These are phyloP conservation scores for Sturnus vulgaris DNA, from an alignment of 2,113 vertebrate genomes.

Conservation along the genomic window DNA sequence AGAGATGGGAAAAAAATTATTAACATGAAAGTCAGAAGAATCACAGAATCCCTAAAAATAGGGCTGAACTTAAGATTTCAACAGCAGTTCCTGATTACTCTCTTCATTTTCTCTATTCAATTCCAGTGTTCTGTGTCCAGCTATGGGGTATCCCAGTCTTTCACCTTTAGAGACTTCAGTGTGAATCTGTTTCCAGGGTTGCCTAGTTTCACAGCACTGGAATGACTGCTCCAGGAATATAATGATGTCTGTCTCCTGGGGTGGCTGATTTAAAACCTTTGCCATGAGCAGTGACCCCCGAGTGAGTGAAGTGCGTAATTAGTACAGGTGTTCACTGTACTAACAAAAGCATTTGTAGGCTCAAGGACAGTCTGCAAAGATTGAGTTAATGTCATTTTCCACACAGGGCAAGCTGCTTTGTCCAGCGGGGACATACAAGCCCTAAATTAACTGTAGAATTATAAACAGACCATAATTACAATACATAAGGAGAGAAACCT, in stretches of 20 bases:
- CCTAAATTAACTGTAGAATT: constrained; percentile 48
- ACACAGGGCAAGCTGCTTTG: constrained; percentile 50
- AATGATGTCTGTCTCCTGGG: constrained; percentile 33
- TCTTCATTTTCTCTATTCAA: background rate
- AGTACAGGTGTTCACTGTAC: constrained; percentile 60
- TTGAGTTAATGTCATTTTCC: constrained; percentile 56
- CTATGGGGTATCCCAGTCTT: background rate
- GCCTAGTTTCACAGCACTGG: background rate
- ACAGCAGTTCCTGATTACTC: background rate
- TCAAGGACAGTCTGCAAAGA: constrained; percentile 29
- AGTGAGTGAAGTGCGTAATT: constrained; percentile 44
- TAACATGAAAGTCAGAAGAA: background rate
- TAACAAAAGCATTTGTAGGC: constrained; percentile 38
- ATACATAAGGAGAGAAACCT: constrained; percentile 17
- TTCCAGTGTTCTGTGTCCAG: background rate
- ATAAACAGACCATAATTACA: constrained; percentile 37
- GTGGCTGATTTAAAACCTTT: constrained; percentile 63
- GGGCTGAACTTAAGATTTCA: background rate
- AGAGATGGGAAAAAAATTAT: background rate
- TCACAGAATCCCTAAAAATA: background rate
- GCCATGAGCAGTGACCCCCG: constrained; percentile 35
- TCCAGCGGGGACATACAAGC: constrained; percentile 14
- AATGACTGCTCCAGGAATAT: background rate
- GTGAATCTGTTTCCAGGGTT: background rate
- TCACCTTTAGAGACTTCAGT: background rate